Base-by-base conservation (phyloP, 2,797 vertebrate species). In the Hydrophis major region DNA sequence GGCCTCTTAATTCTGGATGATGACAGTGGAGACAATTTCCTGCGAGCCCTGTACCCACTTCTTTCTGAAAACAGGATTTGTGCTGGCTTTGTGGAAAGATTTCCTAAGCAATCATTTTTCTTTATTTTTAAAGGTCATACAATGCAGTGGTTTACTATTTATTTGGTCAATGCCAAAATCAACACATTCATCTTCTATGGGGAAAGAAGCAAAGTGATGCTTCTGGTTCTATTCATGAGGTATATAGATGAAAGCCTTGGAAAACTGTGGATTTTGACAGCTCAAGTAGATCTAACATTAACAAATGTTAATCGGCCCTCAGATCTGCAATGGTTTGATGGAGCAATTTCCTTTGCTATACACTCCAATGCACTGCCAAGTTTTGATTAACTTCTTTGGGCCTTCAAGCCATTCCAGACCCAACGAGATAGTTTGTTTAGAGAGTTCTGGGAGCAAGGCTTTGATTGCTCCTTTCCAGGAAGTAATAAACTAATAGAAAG, bases 181-280 rank as follows among this genome's bases (percentile, higher is more conserved):
- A 89, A 6, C 4, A 8, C 4, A 6, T 74, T 55, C 6, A 3
- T 92, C 6, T 8, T 92, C 88, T 89, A 92, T 22, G 88, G 92
- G 37, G 92, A 92, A 3, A 53, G 69, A 0, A 27, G 55, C 18
- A 32, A 28, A 0, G 27, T 13, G 0, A 89, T 60, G 20, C 4
- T 37, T 27, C 55, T 92, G 7, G 69, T 25, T 2, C 13, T 16
- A 1, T 1, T 92, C 6, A 55, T 66, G 12, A 37, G 37, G 3
- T 12, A 55, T 25, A 12, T 16, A 27, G 42, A 83, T 0, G 11
- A 55, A 32, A 28, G 7, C 5, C 2, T 25, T 2, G 47, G 25
- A 28, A 92, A 63, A 25, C n/a, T 92, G 22, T 92, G 92, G 92
- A 90, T 92, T 13, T n/a, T 89, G 63, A 92, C 87, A 14, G 37